Evolutionary conservation across 2,888 invertebrate species (phyloP).

Genomic region (Escarpia spicata): DNA sequence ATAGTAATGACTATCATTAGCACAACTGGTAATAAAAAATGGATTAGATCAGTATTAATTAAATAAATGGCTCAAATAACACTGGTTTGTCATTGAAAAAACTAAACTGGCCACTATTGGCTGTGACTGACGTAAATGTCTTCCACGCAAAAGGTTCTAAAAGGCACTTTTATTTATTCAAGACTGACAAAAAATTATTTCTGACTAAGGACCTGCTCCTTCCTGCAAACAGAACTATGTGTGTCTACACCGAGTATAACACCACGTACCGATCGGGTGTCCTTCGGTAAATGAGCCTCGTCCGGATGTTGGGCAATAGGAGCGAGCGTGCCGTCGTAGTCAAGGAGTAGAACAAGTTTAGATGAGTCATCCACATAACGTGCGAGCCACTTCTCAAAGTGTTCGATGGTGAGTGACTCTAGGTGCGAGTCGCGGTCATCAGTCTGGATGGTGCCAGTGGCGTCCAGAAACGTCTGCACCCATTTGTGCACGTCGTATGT

Average conservation of each 20-base stretch:
- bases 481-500: constrained; percentile 30
- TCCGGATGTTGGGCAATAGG: constrained; percentile 66
- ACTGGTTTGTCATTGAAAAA: too few species aligned
- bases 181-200: too few species aligned
- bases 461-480: constrained; percentile 28
- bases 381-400: constrained; percentile 51
- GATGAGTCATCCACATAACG: constrained; percentile 62
- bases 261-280: constrained; percentile 33
- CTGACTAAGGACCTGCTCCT: too few species aligned
- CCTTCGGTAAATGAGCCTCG: constrained; percentile 53
- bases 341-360: constrained; percentile 65
- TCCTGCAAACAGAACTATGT: neutral
- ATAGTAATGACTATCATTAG: too few species aligned
- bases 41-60: too few species aligned
- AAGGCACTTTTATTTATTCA: too few species aligned
- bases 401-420: constrained; percentile 24
- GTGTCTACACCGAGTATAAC: neutral
- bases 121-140: too few species aligned
- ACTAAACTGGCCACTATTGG: too few species aligned
- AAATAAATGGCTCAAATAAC: too few species aligned
- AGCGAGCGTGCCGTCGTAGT: constrained; percentile 67
- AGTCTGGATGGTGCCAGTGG: neutral
- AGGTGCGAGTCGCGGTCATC: constrained; percentile 24
- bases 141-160: too few species aligned
- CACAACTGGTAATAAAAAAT: too few species aligned